Base-by-base conservation (phyloP, 1,140 invertebrate species). In the Riptortus pedestris region DNA sequence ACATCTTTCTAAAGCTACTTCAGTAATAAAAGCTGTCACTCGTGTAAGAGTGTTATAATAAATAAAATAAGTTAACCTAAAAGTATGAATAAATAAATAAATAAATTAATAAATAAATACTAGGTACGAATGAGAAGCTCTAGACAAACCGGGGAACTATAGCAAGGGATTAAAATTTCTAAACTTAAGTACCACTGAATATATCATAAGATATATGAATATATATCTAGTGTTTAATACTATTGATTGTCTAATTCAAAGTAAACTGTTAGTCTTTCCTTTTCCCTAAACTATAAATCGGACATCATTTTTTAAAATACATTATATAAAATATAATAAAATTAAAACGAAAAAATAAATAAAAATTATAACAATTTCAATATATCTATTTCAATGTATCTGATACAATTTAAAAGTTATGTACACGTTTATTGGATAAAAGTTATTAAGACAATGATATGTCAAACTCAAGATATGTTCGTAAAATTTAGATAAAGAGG, bases 201-300 rank as follows among this genome's bases (percentile, higher is more conserved):
- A 55, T 24, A 24, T 22, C 51, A 55, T 55, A 55, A 55, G 51
- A 55, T 55, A 55, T 55, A 55, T 55, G 24, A 16, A 26, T 24
- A 51, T 51, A 55, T 55, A 7, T 26, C 29, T 60, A 51, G 26
- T 57, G 52, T 57, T 64, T 67, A 67, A 67, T 57, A 59, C 66
- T 67, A 67, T 67, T 67, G 66, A 67, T 67, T 67, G 66, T 67
- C 66, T 67, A 67, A 67, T 67, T 67, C 66, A 67, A 67, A 67
- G 66, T 65, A 67, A 67, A 67, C 55, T 62, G 64, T 65, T 65
- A 65, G 64, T 63, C 64, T 63, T 67, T 67, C 64, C 63, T 59
- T 58, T 67, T 65, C 64, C 66, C 66, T 65, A 65, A 67, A 67
- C 64, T 65, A 65, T 65, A 65, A 33, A 60, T 47, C 24, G 64